Percentiles rank a stretch among this genome's conserved stretches.
Conservation (phyloP, 1,140 invertebrate species). For the Cataglyphis hispanica region DNA sequence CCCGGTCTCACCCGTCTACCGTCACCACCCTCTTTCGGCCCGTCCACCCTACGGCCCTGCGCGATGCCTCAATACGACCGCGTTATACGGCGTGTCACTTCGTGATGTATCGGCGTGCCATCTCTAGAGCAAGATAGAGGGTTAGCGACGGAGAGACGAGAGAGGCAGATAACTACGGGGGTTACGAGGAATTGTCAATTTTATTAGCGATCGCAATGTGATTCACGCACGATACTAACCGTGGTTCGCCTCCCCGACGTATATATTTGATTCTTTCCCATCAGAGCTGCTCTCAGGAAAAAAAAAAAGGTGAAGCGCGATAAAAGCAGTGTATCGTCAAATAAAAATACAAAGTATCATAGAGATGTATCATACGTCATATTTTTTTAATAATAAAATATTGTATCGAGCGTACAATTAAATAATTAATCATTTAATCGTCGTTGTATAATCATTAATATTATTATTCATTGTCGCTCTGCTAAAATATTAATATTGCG, state of each 20-base stretch:
- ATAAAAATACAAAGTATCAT: neutral
- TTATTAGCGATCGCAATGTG: constrained; percentile 44
- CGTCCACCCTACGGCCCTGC: constrained; percentile 46
- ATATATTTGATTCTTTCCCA: constrained; percentile 8
- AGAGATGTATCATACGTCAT: neutral
- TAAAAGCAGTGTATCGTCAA: neutral
- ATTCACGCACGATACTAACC: constrained; percentile 8
- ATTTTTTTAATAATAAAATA: constrained; percentile 1
- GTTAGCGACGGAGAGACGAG: neutral
- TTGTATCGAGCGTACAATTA: neutral
- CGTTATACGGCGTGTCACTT: constrained; percentile 76
- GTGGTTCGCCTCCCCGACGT: no score
- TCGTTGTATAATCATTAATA: no score
- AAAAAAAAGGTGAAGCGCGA: constrained; percentile 24
- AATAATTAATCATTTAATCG: neutral
- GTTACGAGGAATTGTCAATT: constrained; percentile 51
- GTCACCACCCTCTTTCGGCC: constrained; percentile 39
- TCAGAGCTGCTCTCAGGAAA: constrained; percentile 3
- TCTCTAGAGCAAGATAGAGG: constrained; percentile 56
- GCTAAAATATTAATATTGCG: neutral
- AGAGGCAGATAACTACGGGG: constrained; percentile 14
- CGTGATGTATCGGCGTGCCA: constrained; percentile 79
- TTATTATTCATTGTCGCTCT: neutral
- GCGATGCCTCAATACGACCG: constrained; percentile 73
- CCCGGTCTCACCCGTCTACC: neutral